Conservation (phyloP, 2,888 invertebrate species). For the Drosophila anomelani region DNA sequence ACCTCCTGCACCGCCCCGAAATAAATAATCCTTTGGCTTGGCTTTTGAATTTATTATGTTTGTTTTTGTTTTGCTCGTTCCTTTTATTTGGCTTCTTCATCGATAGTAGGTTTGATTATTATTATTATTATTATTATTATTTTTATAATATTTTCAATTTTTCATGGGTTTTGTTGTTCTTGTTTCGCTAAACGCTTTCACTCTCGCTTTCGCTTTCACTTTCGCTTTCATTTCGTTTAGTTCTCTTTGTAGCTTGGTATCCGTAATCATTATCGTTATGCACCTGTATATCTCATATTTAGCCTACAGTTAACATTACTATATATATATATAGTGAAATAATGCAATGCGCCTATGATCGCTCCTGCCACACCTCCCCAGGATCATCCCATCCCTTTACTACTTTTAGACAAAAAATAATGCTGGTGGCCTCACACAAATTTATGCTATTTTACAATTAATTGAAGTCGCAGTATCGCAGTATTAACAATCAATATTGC, state of each 20-base stretch:
- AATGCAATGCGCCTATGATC: constrained; percentile 37
- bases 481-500: constrained; percentile 36
- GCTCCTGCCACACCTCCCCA: background rate
- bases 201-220: background rate
- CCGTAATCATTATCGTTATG: constrained; percentile 51
- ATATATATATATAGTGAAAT: constrained; percentile 12
- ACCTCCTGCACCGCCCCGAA: constrained; percentile 31
- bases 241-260: constrained; percentile 37
- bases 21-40: constrained; percentile 67
- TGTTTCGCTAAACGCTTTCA: background rate
- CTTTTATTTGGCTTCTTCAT: constrained; percentile 49
- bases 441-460: constrained; percentile 49
- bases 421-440: constrained; percentile 16
- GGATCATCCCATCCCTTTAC: background rate
- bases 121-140: constrained; percentile 29
- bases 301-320: constrained; percentile 50
- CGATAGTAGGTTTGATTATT: constrained; percentile 69
- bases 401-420: constrained; percentile 17
- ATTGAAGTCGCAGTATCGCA: constrained; percentile 37
- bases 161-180: constrained; percentile 41
- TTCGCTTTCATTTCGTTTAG: constrained; percentile 15
- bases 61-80: constrained; percentile 39
- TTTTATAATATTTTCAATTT: constrained; percentile 51
- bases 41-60: constrained; percentile 78
- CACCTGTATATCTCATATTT: constrained; percentile 53